Conservation (phyloP, 2,113 vertebrate species). For the Rhinoderma darwinii region DNA sequence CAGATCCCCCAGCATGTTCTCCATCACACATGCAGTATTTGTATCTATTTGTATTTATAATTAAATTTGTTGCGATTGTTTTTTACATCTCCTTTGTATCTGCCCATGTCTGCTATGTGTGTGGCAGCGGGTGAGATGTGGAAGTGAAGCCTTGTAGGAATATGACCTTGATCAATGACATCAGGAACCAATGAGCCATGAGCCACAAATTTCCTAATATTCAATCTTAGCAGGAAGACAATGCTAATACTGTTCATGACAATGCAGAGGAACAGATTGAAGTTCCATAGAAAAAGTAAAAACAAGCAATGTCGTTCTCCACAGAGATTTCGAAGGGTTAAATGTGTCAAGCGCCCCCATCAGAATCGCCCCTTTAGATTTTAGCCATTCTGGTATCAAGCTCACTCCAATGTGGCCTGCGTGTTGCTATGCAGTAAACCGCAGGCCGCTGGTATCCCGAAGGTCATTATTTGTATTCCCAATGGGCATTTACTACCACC, state of each 20-base stretch:
- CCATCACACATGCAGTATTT: not conserved
- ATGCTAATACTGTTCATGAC: not conserved
- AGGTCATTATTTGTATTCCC: slow-evolving; percentile 11
- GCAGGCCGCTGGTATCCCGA: not conserved
- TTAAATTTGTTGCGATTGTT: not conserved
- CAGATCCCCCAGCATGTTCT: not conserved
- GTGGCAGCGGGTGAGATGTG: not conserved
- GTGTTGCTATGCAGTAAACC: not conserved
- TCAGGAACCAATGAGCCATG: not conserved
- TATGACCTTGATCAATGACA: slow-evolving; percentile 56
- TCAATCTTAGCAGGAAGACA: not conserved
- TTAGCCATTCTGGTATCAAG: not conserved
- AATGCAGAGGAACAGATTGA: not conserved
- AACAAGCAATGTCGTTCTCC: too few relatives aligned
- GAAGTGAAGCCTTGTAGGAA: not conserved
- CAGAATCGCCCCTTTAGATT: not conserved
- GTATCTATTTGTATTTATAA: not conserved
- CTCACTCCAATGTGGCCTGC: not conserved
- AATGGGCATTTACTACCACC: not conserved
- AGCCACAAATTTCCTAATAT: not conserved
- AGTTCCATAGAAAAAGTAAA: not conserved
- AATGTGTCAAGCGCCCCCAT: not conserved
- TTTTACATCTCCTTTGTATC: not conserved
- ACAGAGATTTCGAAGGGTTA: not conserved
- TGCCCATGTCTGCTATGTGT: not conserved